A percentile compares a stretch with the other conserved stretches of the same genome.
phyloP scores from a whole-genome alignment of 2,113 vertebrate genomes.

The Lamprologus speciosus region DNA sequence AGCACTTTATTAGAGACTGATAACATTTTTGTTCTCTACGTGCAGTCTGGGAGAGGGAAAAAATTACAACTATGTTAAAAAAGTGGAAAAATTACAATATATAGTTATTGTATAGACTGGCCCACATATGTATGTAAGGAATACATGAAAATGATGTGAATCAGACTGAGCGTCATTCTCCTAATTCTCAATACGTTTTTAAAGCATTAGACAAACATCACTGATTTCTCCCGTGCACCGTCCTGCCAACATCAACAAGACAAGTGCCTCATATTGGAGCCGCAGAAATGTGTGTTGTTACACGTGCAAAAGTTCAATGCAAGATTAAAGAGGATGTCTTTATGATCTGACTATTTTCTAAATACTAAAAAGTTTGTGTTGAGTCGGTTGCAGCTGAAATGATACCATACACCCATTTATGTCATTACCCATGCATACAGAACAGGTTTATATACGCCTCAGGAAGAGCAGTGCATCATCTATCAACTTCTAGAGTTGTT shows the following conservation, averaged over 20 bases:
- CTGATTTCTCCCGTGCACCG: background rate
- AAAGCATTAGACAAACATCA: background rate
- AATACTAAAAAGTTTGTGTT: background rate
- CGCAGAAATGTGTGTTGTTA: background rate
- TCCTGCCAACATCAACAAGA: constrained; percentile 9
- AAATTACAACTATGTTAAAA: background rate
- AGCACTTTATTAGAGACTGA: constrained; percentile 37
- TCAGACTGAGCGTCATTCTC: background rate
- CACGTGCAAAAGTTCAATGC: background rate
- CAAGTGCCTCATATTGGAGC: constrained; percentile 60
- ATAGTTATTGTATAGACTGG: background rate
- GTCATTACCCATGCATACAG: background rate
- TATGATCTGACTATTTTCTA: background rate
- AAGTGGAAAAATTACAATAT: background rate
- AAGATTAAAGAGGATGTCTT: background rate
- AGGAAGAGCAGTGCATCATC: background rate
- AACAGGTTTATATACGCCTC: background rate
- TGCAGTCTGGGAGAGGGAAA: background rate
- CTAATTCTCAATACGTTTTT: background rate
- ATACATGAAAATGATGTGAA: background rate
- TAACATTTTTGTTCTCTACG: background rate
- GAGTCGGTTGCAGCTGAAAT: background rate
- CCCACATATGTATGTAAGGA: background rate
- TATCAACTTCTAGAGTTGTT: background rate
- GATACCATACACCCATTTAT: background rate